These are phyloP conservation scores for Elmis aenea DNA, from an alignment of 2,888 invertebrate species.

Conservation along the genomic window DNA sequence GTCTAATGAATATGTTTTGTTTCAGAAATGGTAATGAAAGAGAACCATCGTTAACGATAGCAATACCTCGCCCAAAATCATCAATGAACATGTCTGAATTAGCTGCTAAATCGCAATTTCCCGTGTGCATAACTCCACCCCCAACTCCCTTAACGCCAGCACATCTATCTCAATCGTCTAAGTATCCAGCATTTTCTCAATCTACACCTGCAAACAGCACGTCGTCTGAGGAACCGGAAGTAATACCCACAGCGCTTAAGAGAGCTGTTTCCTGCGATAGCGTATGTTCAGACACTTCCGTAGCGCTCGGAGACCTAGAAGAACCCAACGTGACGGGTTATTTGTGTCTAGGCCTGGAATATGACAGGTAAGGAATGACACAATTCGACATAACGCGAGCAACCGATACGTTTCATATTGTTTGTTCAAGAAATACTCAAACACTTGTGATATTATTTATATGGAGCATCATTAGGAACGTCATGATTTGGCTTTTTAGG, in stretches of 20 bases:
- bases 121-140: conserved; percentile 38
- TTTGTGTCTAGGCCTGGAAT: conserved; percentile 70
- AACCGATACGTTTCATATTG: neutral
- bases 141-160: conserved; percentile 21
- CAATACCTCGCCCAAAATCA: conserved; percentile 43
- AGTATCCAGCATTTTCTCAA: conserved; percentile 5
- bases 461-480: too few species aligned
- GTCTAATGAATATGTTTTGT: too few species aligned
- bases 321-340: conserved; percentile 68
- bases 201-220: conserved; percentile 13
- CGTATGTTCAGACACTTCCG: conserved; percentile 73
- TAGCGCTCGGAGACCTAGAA: conserved; percentile 64
- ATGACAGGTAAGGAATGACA: conserved; percentile 59
- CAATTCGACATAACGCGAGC: neutral
- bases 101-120: conserved; percentile 39
- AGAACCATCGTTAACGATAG: conserved; percentile 39
- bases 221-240: conserved; percentile 31
- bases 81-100: conserved; percentile 40
- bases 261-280: conserved; percentile 75
- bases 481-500: too few species aligned
- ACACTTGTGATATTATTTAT: too few species aligned
- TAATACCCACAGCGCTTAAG: conserved; percentile 46
- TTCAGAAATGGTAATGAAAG: conserved; percentile 11
- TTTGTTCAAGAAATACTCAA: too few species aligned
- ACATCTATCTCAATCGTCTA: conserved; percentile 7